Base-by-base conservation (phyloP, 2,113 vertebrate genomes). In the Nerophis lumbriciformis region DNA sequence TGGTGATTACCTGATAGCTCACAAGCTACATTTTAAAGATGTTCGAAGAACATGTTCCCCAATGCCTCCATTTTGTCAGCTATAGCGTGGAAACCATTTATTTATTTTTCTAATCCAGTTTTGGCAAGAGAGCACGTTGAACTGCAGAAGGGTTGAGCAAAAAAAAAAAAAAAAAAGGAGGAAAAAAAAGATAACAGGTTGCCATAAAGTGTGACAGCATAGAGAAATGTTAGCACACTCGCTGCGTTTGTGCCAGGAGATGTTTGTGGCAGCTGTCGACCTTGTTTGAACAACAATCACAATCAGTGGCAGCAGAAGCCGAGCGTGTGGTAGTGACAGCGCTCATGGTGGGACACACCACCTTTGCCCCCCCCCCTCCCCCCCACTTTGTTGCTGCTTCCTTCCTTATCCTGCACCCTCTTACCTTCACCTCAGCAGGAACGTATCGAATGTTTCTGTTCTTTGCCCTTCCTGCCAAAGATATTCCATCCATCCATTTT, bases 201-300 rank as follows among this genome's bases (percentile, higher is more conserved):
- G 78, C 77, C 81, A 83, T 85, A 80, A 81, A 83, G 66, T 39
- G 3, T 56, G 75, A 61, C 75, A 50, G 68, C 72, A 59, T 8
- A 62, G 49, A 48, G 63, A 71, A 71, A 63, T 60, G 50, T 50
- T 64, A 79, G 65, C 60, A 53, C 36, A 35, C 58, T 59, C 36
- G 38, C 48, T 59, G 62, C 49, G 49, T 57, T 61, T 50, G 69
- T 49, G 53, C 69, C 77, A 58, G 70, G 73, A 73, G 72, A 79
- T 85, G 85, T 85, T 86, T 79, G 83, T 83, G 78, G 83, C 86
- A 88, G 84, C 83, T 86, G 83, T 77, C 69, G 69, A 69, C 78
- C 79, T 63, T 85, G 84, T 88, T 88, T 88, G 83, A 85, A 83
- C 83, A 84, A 83, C 78, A 88, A 83, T 88, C 81, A 80, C 84